Percentiles rank a stretch among this genome's conserved stretches.
phyloP scores from a whole-genome alignment of 2,797 vertebrate genomes.

The Leptatherina wallacei region DNA sequence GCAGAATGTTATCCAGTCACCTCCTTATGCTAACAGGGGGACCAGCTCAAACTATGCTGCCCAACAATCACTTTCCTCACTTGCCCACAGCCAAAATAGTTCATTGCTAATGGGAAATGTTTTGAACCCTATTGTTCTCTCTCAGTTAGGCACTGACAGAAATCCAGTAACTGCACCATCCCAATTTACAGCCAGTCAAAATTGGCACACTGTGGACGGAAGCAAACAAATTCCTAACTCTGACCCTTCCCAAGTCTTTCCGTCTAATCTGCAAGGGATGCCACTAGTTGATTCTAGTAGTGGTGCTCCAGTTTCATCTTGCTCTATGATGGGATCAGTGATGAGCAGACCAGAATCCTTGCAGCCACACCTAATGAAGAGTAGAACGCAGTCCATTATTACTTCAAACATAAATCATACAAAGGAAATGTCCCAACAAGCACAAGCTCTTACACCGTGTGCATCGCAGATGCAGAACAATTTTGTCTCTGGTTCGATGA shows the following conservation, averaged over 20 bases:
- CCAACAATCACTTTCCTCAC: slow-evolving; percentile 80
- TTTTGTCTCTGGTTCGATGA: slow-evolving; percentile 36
- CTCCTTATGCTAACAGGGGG: slow-evolving; percentile 74
- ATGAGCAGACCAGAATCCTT: slow-evolving; percentile 50
- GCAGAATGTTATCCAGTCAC: slow-evolving; percentile 84
- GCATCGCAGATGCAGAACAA: slow-evolving; percentile 51
- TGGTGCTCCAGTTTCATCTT: slow-evolving; percentile 38
- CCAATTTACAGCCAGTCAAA: slow-evolving; percentile 77
- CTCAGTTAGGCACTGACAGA: slow-evolving; percentile 86
- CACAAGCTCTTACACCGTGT: slow-evolving; percentile 44
- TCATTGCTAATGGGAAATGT: slow-evolving; percentile 88
- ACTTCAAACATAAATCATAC: slow-evolving; percentile 46
- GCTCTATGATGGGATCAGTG: slow-evolving; percentile 50
- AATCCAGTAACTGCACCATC: slow-evolving; percentile 80
- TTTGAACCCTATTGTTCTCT: slow-evolving; percentile 91
- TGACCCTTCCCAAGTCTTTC: slow-evolving; percentile 62
- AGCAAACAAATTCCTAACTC: slow-evolving; percentile 54
- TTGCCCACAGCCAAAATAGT: slow-evolving; percentile 84
- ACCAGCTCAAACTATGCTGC: slow-evolving; percentile 75
- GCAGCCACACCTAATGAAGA: slow-evolving; percentile 36
- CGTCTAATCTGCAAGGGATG: slow-evolving; percentile 58
- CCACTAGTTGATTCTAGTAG: slow-evolving; percentile 33
- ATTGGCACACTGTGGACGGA: slow-evolving; percentile 75
- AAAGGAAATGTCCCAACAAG: slow-evolving; percentile 48
- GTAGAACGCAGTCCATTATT: slow-evolving; percentile 42